Percentiles rank a stretch among this genome's conserved stretches.
These are phyloP conservation scores for Thera britannica DNA, from an alignment of 2,888 invertebrate species.

Conservation along the genomic window DNA sequence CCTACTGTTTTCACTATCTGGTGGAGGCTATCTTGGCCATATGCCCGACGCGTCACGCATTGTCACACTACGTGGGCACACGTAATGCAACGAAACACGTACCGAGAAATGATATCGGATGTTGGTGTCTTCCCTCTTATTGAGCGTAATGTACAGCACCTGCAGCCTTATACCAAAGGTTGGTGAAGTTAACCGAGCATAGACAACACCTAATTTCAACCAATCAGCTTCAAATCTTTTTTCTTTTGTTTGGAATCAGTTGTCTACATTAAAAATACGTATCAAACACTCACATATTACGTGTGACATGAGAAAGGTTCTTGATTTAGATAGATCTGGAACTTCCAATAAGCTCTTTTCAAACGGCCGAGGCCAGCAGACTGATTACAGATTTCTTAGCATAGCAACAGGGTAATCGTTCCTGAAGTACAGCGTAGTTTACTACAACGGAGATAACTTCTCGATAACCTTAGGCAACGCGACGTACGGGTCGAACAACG, in stretches of 20 bases:
- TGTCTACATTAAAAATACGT: neutral
- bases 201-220: no score
- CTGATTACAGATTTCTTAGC: conserved; percentile 19
- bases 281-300: neutral
- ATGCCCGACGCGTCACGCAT: conserved; percentile 40
- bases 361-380: neutral
- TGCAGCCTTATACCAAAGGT: no score
- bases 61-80: conserved; percentile 30
- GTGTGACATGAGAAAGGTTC: neutral
- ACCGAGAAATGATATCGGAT: conserved; percentile 8
- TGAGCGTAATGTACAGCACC: no score
- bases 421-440: conserved; percentile 44
- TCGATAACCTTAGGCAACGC: conserved; percentile 44
- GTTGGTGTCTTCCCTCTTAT: neutral
- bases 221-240: no score
- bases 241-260: no score
- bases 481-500: conserved; percentile 15
- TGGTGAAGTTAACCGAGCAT: no score
- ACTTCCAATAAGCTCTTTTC: neutral
- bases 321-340: neutral
- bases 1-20: conserved; percentile 41
- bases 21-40: conserved; percentile 42
- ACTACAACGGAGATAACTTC: conserved; percentile 44
- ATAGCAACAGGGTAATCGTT: conserved; percentile 36
- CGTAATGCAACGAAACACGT: conserved; percentile 34